Evolutionary conservation across 1,140 invertebrate genomes (phyloP).

Genomic region (Bombus impatiens): DNA sequence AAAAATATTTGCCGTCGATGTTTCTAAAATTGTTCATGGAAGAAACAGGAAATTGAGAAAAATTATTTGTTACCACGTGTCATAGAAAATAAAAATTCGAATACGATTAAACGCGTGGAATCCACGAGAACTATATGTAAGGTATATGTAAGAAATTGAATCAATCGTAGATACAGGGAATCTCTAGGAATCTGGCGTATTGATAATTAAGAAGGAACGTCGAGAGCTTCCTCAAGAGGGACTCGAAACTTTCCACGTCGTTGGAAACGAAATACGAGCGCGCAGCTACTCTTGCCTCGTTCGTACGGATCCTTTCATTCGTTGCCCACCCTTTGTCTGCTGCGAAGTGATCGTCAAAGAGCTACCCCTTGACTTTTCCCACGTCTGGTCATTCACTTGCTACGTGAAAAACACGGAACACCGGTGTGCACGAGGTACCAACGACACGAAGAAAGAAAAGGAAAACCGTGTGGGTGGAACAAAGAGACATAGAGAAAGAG

Average conservation of each 20-base stretch:
- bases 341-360: slow-evolving; percentile 49
- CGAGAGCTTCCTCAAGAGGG: not conserved
- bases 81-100: not conserved
- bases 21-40: no score
- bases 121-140: not conserved
- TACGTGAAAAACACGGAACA: slow-evolving; percentile 30
- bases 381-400: slow-evolving; percentile 43
- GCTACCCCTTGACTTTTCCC: slow-evolving; percentile 51
- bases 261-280: slow-evolving; percentile 49
- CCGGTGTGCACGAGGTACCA: not conserved
- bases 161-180: not conserved
- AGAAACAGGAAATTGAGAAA: no score
- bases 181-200: not conserved
- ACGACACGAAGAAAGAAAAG: not conserved
- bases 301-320: slow-evolving; percentile 39
- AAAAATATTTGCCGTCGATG: no score
- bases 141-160: not conserved
- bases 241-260: slow-evolving; percentile 49
- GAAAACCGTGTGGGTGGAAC: no score
- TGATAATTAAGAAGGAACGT: slow-evolving; percentile 51
- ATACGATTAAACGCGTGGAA: not conserved
- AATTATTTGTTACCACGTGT: not conserved
- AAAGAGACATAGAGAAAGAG: not conserved
- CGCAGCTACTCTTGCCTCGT: slow-evolving; percentile 26
- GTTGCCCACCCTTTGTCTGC: slow-evolving; percentile 9